Conservation (phyloP, 2,888 invertebrate species). For the Folsomia manolachei region DNA sequence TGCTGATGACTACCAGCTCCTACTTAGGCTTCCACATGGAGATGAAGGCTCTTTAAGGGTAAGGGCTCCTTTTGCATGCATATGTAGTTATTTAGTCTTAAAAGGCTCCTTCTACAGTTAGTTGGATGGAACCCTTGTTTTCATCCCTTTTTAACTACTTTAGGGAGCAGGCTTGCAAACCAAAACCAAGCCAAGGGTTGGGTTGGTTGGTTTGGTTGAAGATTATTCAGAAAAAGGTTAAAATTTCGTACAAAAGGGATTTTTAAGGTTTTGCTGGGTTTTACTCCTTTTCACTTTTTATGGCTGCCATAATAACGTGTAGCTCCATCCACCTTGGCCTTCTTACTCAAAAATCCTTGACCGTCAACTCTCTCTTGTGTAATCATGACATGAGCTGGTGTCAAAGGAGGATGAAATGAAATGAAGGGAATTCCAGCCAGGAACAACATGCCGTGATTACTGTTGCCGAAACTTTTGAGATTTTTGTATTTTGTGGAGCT, state of each 20-base stretch:
- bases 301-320: not conserved
- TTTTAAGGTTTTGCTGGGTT: slow-evolving; percentile 10
- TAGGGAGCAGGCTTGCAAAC: not conserved
- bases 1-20: not conserved
- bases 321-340: not conserved
- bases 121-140: not conserved
- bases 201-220: too few relatives aligned
- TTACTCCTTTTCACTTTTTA: not conserved
- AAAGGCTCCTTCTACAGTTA: too few relatives aligned
- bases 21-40: too few relatives aligned
- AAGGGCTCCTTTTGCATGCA: not conserved
- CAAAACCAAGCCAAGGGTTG: not conserved
- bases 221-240: slow-evolving; percentile 13
- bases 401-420: too few relatives aligned
- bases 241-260: slow-evolving; percentile 7
- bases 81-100: not conserved
- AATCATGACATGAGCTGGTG: too few relatives aligned
- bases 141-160: not conserved
- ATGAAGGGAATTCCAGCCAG: too few relatives aligned
- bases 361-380: not conserved
- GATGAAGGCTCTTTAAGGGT: too few relatives aligned
- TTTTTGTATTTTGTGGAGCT: too few relatives aligned
- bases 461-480: too few relatives aligned
- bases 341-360: not conserved
- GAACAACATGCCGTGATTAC: too few relatives aligned